A percentile compares a stretch with the other conserved stretches of the same genome.
These are phyloP conservation scores for Archegozetes longisetosus DNA, from an alignment of 1,140 invertebrate species.

Conservation along the genomic window DNA sequence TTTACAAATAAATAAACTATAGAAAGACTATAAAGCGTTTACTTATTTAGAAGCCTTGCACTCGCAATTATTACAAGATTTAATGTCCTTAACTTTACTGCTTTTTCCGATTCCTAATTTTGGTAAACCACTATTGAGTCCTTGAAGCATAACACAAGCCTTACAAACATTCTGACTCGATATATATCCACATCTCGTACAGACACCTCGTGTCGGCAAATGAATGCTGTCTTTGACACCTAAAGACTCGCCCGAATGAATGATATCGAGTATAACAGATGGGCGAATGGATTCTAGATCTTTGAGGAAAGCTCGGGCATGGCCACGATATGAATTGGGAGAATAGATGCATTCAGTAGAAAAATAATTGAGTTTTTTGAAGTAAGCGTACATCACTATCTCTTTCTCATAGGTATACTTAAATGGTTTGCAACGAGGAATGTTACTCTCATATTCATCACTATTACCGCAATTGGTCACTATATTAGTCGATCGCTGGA, in stretches of 20 bases:
- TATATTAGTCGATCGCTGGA: slow-evolving; percentile 37
- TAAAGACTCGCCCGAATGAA: slow-evolving; percentile 85
- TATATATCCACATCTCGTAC: slow-evolving; percentile 77
- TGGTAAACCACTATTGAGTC: slow-evolving; percentile 80
- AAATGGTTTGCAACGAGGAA: slow-evolving; percentile 87
- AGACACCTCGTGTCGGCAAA: slow-evolving; percentile 58
- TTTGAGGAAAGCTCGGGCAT: slow-evolving; percentile 81
- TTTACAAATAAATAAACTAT: too few relatives aligned
- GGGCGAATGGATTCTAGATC: slow-evolving; percentile 88
- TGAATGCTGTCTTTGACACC: slow-evolving; percentile 52
- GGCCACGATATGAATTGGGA: slow-evolving; percentile 91
- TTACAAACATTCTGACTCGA: slow-evolving; percentile 93
- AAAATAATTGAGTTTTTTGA: slow-evolving; percentile 93
- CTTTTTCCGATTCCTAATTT: slow-evolving; percentile 27
- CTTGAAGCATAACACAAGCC: slow-evolving; percentile 87
- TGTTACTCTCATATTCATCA: slow-evolving; percentile 24
- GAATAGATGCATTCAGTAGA: slow-evolving; percentile 98
- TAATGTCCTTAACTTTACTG: slow-evolving; percentile 12
- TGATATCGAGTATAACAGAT: slow-evolving; percentile 88
- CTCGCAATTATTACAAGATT: background rate
- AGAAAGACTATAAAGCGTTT: too few relatives aligned
- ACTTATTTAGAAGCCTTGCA: too few relatives aligned
- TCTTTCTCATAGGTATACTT: slow-evolving; percentile 99
- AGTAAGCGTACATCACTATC: slow-evolving; percentile 99
- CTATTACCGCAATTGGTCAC: slow-evolving; percentile 13